Evolutionary conservation across 2,888 invertebrate species (phyloP).

Genomic region (Melieria omissa): DNA sequence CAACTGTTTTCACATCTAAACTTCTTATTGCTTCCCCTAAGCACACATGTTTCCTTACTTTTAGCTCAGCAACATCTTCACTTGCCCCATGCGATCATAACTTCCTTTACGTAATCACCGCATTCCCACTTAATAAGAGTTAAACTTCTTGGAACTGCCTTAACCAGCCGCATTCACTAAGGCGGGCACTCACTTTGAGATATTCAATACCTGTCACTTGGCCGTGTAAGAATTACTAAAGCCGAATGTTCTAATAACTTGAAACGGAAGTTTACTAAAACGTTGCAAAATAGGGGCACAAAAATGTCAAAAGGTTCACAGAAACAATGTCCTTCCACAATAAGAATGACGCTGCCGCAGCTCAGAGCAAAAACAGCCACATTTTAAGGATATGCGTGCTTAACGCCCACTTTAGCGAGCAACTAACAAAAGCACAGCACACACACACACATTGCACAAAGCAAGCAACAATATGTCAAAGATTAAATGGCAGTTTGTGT

Average conservation of each 20-base stretch:
- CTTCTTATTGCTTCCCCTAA: no score
- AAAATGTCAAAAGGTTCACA: slow-evolving; percentile 19
- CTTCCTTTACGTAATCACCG: no score
- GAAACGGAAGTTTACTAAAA: slow-evolving; percentile 14
- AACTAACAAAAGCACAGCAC: background rate
- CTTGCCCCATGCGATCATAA: no score
- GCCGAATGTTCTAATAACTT: background rate
- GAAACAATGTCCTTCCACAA: background rate
- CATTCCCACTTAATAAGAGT: no score
- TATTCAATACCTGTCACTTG: background rate
- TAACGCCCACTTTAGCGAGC: slow-evolving; percentile 16
- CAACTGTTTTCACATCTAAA: no score
- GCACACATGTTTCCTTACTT: no score
- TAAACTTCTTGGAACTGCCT: no score
- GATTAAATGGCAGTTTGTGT: slow-evolving; percentile 24
- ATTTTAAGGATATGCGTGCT: slow-evolving; percentile 7
- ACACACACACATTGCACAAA: slow-evolving; percentile 1
- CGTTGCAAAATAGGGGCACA: background rate
- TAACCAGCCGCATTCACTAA: background rate
- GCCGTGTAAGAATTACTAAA: background rate
- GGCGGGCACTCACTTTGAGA: background rate
- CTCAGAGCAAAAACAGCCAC: slow-evolving; percentile 2
- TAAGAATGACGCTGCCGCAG: background rate
- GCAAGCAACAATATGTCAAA: slow-evolving; percentile 29
- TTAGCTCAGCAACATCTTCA: no score